Percentiles rank a stretch among this genome's conserved stretches.
Evolutionary conservation across 2,888 invertebrate genomes (phyloP).

Genomic region (Drosophila maculinotata): DNA sequence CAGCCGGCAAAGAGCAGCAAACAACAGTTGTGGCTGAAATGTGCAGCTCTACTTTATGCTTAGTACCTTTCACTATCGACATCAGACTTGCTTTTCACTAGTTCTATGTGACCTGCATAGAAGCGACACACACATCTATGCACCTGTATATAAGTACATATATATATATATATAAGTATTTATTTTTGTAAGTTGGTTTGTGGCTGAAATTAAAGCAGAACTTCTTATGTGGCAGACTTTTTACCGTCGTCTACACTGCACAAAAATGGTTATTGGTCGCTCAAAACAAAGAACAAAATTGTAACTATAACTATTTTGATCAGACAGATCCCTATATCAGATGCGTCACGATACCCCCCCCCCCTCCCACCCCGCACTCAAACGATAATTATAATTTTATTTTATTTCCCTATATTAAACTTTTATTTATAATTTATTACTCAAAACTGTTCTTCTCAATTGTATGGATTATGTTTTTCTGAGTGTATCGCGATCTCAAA

Average conservation of each 20-base stretch:
- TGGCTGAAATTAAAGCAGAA: conserved; percentile 8
- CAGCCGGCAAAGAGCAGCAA: not conserved
- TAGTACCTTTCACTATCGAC: conserved; percentile 71
- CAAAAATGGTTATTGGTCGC: not conserved
- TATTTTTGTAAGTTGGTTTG: conserved; percentile 1
- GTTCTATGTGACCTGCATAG: conserved; percentile 42
- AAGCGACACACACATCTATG: conserved; percentile 8
- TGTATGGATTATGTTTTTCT: no score
- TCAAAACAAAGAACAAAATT: no score
- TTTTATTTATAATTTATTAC: no score
- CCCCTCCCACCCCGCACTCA: no score
- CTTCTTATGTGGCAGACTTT: not conserved
- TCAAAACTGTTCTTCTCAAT: no score
- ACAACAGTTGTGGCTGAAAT: conserved; percentile 30
- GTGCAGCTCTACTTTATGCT: conserved; percentile 40
- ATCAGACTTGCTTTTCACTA: conserved; percentile 59
- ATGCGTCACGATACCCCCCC: no score
- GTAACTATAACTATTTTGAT: no score
- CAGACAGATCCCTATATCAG: no score
- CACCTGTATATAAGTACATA: not conserved
- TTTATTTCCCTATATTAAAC: no score
- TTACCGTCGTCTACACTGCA: not conserved
- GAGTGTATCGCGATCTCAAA: not conserved
- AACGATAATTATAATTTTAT: no score
- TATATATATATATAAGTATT: conserved; percentile 5